phyloP scores from a whole-genome alignment of 2,113 vertebrate genomes.

The Anhinga anhinga region DNA sequence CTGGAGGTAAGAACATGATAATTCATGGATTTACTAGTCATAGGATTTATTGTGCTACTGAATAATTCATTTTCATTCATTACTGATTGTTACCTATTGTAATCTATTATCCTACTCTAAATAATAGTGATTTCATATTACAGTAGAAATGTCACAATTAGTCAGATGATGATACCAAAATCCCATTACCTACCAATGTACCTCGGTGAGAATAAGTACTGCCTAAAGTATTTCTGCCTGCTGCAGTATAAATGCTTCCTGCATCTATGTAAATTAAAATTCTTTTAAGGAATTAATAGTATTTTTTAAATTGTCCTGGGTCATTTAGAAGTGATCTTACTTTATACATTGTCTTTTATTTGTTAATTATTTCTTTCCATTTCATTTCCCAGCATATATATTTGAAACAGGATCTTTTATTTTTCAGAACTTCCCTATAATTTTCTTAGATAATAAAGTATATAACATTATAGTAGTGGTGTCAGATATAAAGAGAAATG shows the following conservation, averaged over 20 bases:
- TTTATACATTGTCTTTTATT: neutral
- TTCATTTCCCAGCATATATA: neutral
- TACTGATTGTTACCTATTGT: neutral
- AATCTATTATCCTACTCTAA: neutral
- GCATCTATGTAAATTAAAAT: neutral
- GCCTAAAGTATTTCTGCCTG: neutral
- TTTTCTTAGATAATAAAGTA: neutral
- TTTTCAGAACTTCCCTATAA: neutral
- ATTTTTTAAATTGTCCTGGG: neutral
- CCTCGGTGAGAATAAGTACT: neutral
- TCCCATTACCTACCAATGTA: neutral
- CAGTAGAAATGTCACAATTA: neutral
- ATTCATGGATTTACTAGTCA: neutral
- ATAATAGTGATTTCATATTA: neutral
- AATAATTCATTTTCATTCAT: neutral
- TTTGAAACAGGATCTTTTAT: neutral
- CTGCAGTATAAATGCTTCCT: neutral
- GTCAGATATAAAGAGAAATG: neutral
- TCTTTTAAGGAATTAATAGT: neutral
- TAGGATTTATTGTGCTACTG: neutral
- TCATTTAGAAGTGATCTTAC: neutral
- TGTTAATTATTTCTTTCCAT: neutral
- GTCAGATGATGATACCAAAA: neutral
- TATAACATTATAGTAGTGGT: neutral
- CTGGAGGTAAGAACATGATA: slow-evolving; percentile 75